A percentile compares a stretch with the other conserved stretches of the same genome.
phyloP scores from a whole-genome alignment of 2,113 vertebrate genomes.

The Neolamprologus cancellatus region DNA sequence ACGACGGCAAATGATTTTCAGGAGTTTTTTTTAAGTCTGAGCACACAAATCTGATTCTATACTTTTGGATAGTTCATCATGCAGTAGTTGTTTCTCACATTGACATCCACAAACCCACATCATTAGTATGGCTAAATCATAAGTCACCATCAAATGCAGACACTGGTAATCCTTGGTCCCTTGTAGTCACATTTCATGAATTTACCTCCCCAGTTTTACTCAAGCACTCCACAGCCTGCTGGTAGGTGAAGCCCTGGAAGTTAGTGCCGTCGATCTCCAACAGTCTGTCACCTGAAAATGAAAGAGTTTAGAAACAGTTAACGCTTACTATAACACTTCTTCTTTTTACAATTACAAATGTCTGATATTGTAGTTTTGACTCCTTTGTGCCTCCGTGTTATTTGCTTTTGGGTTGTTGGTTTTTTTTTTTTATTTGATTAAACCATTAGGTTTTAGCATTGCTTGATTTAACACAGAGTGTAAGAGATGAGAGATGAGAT shows the following conservation, averaged over 20 bases:
- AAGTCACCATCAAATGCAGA: background rate
- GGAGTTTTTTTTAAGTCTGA: background rate
- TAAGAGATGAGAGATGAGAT: background rate
- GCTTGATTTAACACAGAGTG: background rate
- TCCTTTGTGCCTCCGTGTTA: accelerated
- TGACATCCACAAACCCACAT: background rate
- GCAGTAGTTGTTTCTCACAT: background rate
- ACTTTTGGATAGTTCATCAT: background rate
- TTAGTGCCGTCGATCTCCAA: constrained; percentile 78
- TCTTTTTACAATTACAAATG: background rate
- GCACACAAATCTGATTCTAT: background rate
- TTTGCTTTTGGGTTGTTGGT: background rate
- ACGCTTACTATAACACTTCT: background rate
- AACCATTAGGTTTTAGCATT: background rate
- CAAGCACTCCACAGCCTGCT: constrained; percentile 80
- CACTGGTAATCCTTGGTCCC: background rate
- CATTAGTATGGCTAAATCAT: background rate
- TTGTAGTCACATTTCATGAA: background rate
- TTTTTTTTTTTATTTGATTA: background rate
- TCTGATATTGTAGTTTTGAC: background rate
- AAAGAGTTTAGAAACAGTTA: background rate
- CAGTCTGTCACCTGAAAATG: constrained; percentile 73
- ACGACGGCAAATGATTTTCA: accelerated
- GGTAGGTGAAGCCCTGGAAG: constrained; percentile 77
- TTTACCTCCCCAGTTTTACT: constrained; percentile 78